These are phyloP conservation scores for Callipepla squamata DNA, from an alignment of 2,113 vertebrate species.

Conservation along the genomic window DNA sequence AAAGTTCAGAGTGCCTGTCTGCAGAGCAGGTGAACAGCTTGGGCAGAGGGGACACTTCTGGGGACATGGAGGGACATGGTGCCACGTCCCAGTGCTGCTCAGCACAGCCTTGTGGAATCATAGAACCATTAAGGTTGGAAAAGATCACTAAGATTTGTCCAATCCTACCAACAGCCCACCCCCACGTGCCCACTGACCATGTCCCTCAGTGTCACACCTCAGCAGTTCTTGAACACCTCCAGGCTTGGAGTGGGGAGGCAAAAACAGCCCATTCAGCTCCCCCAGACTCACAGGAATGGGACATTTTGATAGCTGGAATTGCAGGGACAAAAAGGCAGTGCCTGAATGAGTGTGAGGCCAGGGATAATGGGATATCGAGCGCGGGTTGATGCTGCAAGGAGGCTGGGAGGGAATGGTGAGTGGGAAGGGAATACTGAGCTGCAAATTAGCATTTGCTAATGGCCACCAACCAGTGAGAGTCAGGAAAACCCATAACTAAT, in stretches of 20 bases:
- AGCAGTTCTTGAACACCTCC: too few relatives aligned
- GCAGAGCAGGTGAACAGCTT: not conserved
- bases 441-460: constrained; percentile 54
- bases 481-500: not conserved
- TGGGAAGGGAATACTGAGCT: constrained; percentile 8
- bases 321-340: constrained; percentile 30
- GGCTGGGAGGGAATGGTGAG: not conserved
- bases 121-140: too few relatives aligned
- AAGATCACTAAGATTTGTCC: too few relatives aligned
- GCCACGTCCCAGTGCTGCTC: not conserved
- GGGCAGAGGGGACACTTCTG: not conserved
- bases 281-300: not conserved
- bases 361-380: constrained; percentile 19
- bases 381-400: not conserved
- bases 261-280: not conserved
- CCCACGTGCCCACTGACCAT: too few relatives aligned
- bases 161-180: too few relatives aligned
- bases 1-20: not conserved
- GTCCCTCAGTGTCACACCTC: too few relatives aligned
- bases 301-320: not conserved
- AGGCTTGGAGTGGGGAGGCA: not conserved
- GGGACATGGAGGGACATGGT: not conserved
- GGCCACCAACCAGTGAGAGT: not conserved
- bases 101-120: not conserved
- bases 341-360: constrained; percentile 19